Evolutionary conservation across 2,113 vertebrate genomes (phyloP).

Genomic region (Rhinolophus sinicus): DNA sequence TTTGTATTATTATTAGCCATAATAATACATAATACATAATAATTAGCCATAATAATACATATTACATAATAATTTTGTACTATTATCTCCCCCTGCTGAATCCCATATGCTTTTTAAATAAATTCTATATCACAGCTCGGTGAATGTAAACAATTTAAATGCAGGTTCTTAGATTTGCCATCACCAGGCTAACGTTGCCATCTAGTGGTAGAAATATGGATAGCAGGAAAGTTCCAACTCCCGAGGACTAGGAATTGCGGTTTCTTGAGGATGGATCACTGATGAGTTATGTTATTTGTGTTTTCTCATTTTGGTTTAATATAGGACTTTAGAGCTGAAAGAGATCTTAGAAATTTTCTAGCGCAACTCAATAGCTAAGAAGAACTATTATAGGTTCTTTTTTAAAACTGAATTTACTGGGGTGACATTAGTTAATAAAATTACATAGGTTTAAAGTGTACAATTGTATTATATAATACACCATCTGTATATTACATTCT

Average conservation of each 20-base stretch:
- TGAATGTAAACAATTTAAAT: neutral
- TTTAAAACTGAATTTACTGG: too few relatives aligned
- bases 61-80: neutral
- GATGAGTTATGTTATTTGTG: neutral
- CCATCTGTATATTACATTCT: too few relatives aligned
- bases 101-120: neutral
- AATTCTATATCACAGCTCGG: neutral
- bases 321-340: neutral
- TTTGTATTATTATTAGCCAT: neutral
- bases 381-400: neutral
- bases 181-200: conserved; percentile 67
- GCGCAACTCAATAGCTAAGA: neutral
- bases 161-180: neutral
- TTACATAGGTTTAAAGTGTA: too few relatives aligned
- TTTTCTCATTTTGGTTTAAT: neutral
- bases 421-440: too few relatives aligned
- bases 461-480: too few relatives aligned
- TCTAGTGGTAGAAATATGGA: conserved; percentile 65
- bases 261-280: neutral
- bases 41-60: too few relatives aligned
- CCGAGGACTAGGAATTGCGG: too few relatives aligned
- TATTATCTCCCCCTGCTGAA: neutral
- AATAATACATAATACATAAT: too few relatives aligned
- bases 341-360: neutral
- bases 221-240: neutral